Evolutionary conservation across 2,797 vertebrate species (phyloP).

Genomic region (Neosilurus hyrtlii): DNA sequence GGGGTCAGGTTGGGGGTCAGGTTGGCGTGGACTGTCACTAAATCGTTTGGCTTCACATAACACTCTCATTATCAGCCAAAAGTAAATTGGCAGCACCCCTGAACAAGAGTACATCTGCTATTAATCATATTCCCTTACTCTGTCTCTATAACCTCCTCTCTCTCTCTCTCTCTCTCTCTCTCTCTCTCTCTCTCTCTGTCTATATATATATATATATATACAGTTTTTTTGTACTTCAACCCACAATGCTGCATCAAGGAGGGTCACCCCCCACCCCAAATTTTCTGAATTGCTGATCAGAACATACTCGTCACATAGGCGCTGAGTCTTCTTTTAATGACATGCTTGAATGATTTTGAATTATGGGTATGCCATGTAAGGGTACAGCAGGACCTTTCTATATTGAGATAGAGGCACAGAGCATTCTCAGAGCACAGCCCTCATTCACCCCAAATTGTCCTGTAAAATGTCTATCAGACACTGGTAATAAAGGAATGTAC

Average conservation of each 20-base stretch:
- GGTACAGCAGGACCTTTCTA: conserved; percentile 10
- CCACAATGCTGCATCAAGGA: conserved; percentile 22
- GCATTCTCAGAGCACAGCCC: conserved; percentile 4
- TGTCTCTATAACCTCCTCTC: not conserved
- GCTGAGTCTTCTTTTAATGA: conserved; percentile 31
- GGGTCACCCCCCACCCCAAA: too few relatives aligned
- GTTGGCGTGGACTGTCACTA: conserved; percentile 8
- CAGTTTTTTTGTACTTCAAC: not conserved
- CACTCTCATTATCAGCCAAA: conserved; percentile 9
- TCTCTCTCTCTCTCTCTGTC: too few relatives aligned
- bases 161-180: too few relatives aligned
- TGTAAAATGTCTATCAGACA: conserved; percentile 34
- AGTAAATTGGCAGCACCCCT: conserved; percentile 7
- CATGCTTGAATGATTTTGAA: conserved; percentile 34
- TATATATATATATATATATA: too few relatives aligned
- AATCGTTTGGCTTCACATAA: conserved; percentile 21
- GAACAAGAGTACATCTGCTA: not conserved
- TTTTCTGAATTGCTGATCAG: conserved; percentile 32
- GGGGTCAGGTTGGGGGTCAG: not conserved
- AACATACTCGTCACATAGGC: conserved; percentile 11
- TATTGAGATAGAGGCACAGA: not conserved
- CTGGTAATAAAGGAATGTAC: conserved; percentile 19
- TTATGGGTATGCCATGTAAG: conserved; percentile 15
- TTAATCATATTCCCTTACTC: not conserved
- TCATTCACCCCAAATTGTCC: not conserved